A percentile compares a stretch with the other conserved stretches of the same genome.
Evolutionary conservation across 2,113 vertebrate species (phyloP).

Genomic region (Ictidomys tridecemlineatus): DNA sequence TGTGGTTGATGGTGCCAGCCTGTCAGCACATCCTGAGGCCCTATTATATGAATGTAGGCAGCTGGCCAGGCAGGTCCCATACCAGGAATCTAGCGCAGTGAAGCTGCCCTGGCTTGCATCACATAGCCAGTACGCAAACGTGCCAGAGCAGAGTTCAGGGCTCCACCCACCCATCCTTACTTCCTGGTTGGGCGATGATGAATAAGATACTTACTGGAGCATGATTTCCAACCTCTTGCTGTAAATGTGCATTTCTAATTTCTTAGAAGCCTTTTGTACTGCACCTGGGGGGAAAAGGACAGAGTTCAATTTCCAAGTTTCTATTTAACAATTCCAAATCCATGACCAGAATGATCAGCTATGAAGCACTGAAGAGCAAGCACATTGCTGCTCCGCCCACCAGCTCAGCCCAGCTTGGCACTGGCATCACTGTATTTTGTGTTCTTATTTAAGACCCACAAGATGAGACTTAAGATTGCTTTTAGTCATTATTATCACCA

Average conservation of each 20-base stretch:
- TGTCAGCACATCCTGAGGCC: neutral
- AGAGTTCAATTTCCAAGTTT: neutral
- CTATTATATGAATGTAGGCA: fast-evolving
- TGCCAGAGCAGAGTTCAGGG: too few relatives aligned
- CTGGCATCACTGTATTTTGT: neutral
- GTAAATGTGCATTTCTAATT: constrained; percentile 91
- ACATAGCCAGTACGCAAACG: fast-evolving
- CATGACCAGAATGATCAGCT: neutral
- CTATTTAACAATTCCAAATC: neutral
- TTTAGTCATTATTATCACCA: too few relatives aligned
- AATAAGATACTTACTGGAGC: constrained; percentile 92
- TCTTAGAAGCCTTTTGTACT: constrained; percentile 88
- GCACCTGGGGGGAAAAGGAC: constrained; percentile 80
- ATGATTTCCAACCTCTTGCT: constrained; percentile 93
- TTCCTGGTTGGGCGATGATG: fast-evolving
- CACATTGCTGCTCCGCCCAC: fast-evolving
- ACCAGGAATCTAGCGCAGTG: neutral
- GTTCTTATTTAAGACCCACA: neutral
- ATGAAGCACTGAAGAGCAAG: neutral
- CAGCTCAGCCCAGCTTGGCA: neutral
- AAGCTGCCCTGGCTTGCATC: neutral
- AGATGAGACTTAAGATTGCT: neutral
- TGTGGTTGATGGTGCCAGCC: too few relatives aligned
- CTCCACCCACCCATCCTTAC: neutral
- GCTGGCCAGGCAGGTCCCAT: neutral